Percentiles rank a stretch among this genome's conserved stretches.
These are phyloP conservation scores for Callosobruchus maculatus DNA, from an alignment of 2,888 invertebrate genomes.

Conservation along the genomic window DNA sequence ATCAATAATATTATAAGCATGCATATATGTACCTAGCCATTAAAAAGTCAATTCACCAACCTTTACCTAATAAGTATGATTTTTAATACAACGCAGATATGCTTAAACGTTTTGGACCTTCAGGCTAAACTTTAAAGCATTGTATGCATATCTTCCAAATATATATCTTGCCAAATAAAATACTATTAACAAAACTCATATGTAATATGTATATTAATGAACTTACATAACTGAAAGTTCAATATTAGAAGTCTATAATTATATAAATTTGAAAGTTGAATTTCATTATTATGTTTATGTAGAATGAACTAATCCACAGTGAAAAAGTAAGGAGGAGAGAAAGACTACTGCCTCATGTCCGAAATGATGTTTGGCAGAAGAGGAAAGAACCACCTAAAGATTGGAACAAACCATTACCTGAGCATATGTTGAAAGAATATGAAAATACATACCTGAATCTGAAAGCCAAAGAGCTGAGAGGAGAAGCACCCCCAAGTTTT, in stretches of 20 bases:
- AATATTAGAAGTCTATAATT: too few species aligned
- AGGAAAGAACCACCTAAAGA: constrained; percentile 71
- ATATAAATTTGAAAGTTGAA: too few species aligned
- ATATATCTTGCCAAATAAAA: too few species aligned
- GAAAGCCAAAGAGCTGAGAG: constrained; percentile 61
- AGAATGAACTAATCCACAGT: constrained; percentile 59
- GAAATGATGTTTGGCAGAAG: constrained; percentile 77
- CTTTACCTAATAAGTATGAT: not conserved
- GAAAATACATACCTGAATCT: constrained; percentile 63
- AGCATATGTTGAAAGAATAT: constrained; percentile 66
- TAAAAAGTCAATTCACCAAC: not conserved
- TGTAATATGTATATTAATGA: too few species aligned
- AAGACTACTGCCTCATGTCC: constrained; percentile 64
- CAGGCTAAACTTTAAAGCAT: too few species aligned
- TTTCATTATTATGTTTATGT: constrained; percentile 5
- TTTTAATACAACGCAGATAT: too few species aligned
- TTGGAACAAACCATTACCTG: constrained; percentile 80
- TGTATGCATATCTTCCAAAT: too few species aligned
- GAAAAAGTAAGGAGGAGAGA: constrained; percentile 63
- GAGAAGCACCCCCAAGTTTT: constrained; percentile 38
- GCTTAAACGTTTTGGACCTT: too few species aligned
- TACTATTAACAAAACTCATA: too few species aligned
- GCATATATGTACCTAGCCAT: not conserved
- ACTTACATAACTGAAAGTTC: too few species aligned
- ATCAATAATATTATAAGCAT: not conserved